phyloP scores from a whole-genome alignment of 2,888 invertebrate species.

The Platycnemis pennipes region DNA sequence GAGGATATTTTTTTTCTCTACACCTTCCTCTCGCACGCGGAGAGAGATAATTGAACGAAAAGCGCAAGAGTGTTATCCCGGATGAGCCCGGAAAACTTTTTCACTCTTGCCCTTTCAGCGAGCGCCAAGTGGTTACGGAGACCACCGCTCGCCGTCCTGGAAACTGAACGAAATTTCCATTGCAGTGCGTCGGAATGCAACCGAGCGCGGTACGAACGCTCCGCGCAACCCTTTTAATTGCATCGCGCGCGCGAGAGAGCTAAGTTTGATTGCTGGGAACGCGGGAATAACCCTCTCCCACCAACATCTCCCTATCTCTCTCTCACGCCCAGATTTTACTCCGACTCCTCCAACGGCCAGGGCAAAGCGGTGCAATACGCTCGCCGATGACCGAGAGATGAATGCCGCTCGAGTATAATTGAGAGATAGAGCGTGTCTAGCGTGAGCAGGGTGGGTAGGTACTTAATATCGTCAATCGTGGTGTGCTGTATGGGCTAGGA shows the following conservation, averaged over 20 bases:
- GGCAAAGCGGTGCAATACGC: background rate
- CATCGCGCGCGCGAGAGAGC: background rate
- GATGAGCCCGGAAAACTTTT: background rate
- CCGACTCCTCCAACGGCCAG: background rate
- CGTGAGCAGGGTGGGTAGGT: background rate
- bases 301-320: background rate
- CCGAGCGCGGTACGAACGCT: background rate
- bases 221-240: background rate
- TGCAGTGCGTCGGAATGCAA: background rate
- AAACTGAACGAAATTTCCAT: background rate
- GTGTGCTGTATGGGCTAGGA: background rate
- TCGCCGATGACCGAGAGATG: background rate
- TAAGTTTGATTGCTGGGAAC: background rate
- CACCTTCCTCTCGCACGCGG: background rate
- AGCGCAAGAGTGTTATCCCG: background rate
- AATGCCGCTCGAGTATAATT: background rate
- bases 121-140: background rate
- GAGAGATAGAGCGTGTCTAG: background rate
- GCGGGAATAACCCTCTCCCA: background rate
- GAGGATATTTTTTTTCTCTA: no score
- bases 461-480: background rate
- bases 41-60: conserved; percentile 29
- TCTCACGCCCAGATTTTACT: background rate
- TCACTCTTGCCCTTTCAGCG: background rate
- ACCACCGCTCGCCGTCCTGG: background rate